Evolutionary conservation across 2,113 vertebrate genomes (phyloP).

Genomic region (Amphiprion percula): DNA sequence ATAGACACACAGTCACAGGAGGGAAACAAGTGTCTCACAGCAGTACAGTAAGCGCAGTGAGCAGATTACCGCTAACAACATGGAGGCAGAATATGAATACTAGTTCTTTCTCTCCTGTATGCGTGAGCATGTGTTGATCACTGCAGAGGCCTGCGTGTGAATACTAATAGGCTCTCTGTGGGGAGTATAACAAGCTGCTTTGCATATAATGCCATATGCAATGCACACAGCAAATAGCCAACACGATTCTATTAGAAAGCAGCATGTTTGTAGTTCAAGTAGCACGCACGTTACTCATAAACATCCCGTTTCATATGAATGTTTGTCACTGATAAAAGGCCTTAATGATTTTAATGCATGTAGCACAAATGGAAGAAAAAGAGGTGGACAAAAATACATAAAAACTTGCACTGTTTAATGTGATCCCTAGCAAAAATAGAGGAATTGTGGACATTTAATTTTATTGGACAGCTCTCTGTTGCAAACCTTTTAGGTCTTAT

Average conservation of each 20-base stretch:
- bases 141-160: slow-evolving; percentile 65
- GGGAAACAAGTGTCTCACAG: slow-evolving; percentile 29
- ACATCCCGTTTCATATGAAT: neutral
- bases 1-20: neutral
- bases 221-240: slow-evolving; percentile 20
- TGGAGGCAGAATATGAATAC: slow-evolving; percentile 50
- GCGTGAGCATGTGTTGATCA: slow-evolving; percentile 64
- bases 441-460: neutral
- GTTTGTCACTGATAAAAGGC: slow-evolving; percentile 2
- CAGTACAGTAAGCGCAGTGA: slow-evolving; percentile 27
- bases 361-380: slow-evolving; percentile 1
- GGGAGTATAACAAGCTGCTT: slow-evolving; percentile 47
- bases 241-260: slow-evolving; percentile 20
- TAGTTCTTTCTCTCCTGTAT: slow-evolving; percentile 31
- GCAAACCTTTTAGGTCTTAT: neutral
- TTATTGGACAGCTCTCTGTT: no score
- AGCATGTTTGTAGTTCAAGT: slow-evolving; percentile 4
- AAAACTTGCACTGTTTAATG: neutral
- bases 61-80: slow-evolving; percentile 61
- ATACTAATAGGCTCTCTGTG: slow-evolving; percentile 68
- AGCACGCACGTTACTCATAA: neutral
- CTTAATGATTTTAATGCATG: slow-evolving; percentile 5
- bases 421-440: neutral
- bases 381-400: neutral
- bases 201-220: slow-evolving; percentile 54